Evolutionary conservation across 2,113 vertebrate genomes (phyloP).

Genomic region (Sapajus apella): DNA sequence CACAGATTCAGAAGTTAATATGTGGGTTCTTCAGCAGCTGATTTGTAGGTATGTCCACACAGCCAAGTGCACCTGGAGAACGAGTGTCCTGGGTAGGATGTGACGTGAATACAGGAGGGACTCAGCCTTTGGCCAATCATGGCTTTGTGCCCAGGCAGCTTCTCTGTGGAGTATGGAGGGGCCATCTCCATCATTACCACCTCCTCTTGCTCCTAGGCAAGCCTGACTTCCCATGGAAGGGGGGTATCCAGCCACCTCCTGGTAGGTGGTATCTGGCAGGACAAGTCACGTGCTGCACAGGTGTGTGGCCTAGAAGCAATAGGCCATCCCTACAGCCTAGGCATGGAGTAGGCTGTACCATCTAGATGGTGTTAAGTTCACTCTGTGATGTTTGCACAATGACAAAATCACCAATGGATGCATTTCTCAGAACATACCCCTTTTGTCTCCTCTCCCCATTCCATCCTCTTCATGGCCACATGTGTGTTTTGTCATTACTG

Average conservation of each 20-base stretch:
- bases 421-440: no score
- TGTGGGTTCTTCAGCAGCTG: background rate
- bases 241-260: background rate
- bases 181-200: no score
- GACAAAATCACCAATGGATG: no score
- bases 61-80: rapidly evolving
- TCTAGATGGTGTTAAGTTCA: no score
- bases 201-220: background rate
- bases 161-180: rapidly evolving
- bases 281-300: no score
- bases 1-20: background rate
- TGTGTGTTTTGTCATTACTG: background rate
- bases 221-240: background rate
- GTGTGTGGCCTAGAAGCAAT: no score
- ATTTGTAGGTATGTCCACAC: background rate
- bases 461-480: background rate
- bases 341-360: no score
- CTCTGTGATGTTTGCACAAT: no score
- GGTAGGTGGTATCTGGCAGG: background rate
- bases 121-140: rapidly evolving
- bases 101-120: background rate
- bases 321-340: no score
- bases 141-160: background rate
- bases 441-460: background rate
- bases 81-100: no score